Evolutionary conservation across 2,888 invertebrate species (phyloP), one percentile per base, ranked within the genome.

Genomic region (Conistra vaccinii): DNA sequence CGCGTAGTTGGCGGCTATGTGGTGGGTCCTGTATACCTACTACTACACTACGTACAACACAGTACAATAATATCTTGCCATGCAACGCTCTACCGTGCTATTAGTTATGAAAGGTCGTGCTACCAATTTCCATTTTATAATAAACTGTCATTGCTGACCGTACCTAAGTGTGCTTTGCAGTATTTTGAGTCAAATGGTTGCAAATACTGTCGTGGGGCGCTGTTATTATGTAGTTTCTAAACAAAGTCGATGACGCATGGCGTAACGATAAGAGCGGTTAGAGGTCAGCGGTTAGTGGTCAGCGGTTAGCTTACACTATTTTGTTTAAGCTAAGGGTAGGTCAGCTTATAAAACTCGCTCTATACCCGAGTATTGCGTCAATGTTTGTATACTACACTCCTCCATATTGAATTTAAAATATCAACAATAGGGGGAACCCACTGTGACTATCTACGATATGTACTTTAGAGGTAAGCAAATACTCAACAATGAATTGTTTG

Each of bases 161-260:
- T 51, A 48, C 39, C 48, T 5, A 39, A 39, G 77, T 75, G 39
- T 76, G 45, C 65, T 10, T 51, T 66, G 39, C 75, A 51, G 23
- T 74, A 42, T 32, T 42, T 42, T n/a, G 23, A 77, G 32, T 39
- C 48, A 39, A 76, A 77, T 57, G 75, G 32, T 77, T 60, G 26
- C 39, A 77, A 77, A 61, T 61, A 61, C 42, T n/a, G 20, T 14
- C 39, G 45, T 57, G 12, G 39, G 39, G 39, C 12, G 48, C 39
- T 51, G 77, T 66, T 51, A 66, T 26, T 39, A 42, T 14, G 42
- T 14, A 32, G 51, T 58, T 77, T 58, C 39, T 77, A 67, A 75
- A 75, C 67, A 77, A 32, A 77, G 20, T 42, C 23, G 58, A 77
- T 76, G 75, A 77, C 75, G 58, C 68, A 76, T n/a, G 51, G 23